phyloP scores from a whole-genome alignment of 2,797 vertebrate species.

The Miichthys miiuy region DNA sequence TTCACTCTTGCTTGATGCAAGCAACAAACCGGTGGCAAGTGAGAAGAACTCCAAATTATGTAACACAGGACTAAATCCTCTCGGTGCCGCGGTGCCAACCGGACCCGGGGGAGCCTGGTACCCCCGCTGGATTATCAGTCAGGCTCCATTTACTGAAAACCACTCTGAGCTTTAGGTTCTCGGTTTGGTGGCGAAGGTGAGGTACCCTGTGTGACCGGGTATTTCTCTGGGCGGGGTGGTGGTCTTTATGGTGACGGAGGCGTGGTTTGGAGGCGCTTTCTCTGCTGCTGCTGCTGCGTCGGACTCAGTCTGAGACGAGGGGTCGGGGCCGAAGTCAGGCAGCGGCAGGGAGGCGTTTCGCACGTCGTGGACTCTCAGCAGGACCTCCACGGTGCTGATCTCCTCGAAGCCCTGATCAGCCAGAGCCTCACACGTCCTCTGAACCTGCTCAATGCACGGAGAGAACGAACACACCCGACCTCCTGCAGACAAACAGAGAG shows the following conservation, averaged over 20 bases:
- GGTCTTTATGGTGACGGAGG: slow-evolving; percentile 86
- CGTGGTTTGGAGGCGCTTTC: slow-evolving; percentile 51
- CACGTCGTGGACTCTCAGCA: slow-evolving; percentile 91
- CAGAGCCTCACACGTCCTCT: slow-evolving; percentile 91
- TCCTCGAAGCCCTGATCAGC: slow-evolving; percentile 89
- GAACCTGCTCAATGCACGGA: slow-evolving; percentile 97
- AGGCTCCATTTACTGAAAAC: too few species aligned
- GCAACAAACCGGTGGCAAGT: slow-evolving; percentile 32
- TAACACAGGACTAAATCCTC: slow-evolving; percentile 57
- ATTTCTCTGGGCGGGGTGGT: slow-evolving; percentile 90
- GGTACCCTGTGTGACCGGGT: slow-evolving; percentile 96
- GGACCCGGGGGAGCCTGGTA: slow-evolving; percentile 42
- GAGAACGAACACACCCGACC: slow-evolving; percentile 97
- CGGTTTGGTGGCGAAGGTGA: slow-evolving; percentile 96
- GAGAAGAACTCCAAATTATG: slow-evolving; percentile 37
- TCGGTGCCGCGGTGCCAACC: slow-evolving; percentile 9
- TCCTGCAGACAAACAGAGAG: slow-evolving; percentile 78
- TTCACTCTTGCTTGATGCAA: slow-evolving; percentile 60
- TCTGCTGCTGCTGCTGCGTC: slow-evolving; percentile 1
- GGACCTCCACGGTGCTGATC: slow-evolving; percentile 93
- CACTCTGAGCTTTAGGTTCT: slow-evolving; percentile 78
- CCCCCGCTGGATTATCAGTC: slow-evolving; percentile 44
- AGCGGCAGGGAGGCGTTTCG: slow-evolving; percentile 89
- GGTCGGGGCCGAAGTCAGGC: slow-evolving; percentile 90
- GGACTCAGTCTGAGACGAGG: not conserved